Percentiles rank a stretch among this genome's conserved stretches.
Conservation (phyloP, 64 coral and sea anemone genomes). For the Porites australiensis region DNA sequence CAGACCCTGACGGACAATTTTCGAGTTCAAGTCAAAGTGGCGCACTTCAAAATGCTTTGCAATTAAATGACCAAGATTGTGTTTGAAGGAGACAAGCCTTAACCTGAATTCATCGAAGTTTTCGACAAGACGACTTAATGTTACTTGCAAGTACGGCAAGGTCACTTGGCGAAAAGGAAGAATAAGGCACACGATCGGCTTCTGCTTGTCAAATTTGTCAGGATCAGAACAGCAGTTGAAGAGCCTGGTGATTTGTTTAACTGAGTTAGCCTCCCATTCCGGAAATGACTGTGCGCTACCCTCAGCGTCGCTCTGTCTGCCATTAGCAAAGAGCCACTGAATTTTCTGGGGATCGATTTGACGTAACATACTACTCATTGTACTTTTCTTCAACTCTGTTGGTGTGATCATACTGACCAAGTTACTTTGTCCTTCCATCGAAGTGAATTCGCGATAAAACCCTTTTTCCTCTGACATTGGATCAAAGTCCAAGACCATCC, state of each 20-base stretch:
- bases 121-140: slow-evolving; percentile 63
- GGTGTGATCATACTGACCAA: slow-evolving; percentile 76
- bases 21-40: slow-evolving; percentile 40
- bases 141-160: slow-evolving; percentile 42
- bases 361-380: slow-evolving; percentile 35
- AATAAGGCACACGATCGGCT: slow-evolving; percentile 70
- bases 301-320: slow-evolving; percentile 56
- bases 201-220: slow-evolving; percentile 83
- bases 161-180: slow-evolving; percentile 50
- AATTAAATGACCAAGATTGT: neutral
- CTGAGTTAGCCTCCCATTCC: slow-evolving; percentile 67
- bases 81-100: slow-evolving; percentile 44
- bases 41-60: neutral
- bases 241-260: slow-evolving; percentile 68
- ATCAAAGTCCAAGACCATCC: slow-evolving; percentile 85
- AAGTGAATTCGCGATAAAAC: slow-evolving; percentile 70
- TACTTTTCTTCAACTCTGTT: slow-evolving; percentile 42
- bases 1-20: slow-evolving; percentile 32
- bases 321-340: slow-evolving; percentile 86
- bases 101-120: slow-evolving; percentile 68
- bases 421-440: slow-evolving; percentile 45
- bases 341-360: slow-evolving; percentile 68
- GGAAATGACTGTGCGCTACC: slow-evolving; percentile 29
- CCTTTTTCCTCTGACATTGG: slow-evolving; percentile 86
- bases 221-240: slow-evolving; percentile 83